Percentiles rank a stretch among this genome's conserved stretches.
Evolutionary conservation across 2,888 invertebrate species (phyloP).

Genomic region (Ophion ellenae): DNA sequence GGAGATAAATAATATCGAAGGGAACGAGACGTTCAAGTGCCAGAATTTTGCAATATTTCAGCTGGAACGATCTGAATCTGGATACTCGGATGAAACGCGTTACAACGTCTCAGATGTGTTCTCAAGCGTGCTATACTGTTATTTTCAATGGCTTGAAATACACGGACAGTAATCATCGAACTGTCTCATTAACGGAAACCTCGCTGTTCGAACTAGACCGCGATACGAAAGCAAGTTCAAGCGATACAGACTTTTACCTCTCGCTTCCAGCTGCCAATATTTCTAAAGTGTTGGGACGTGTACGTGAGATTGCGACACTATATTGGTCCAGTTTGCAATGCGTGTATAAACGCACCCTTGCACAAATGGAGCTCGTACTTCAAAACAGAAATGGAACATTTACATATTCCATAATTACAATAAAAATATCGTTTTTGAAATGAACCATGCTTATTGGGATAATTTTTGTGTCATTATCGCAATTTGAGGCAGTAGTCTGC

Average conservation of each 20-base stretch:
- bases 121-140: slow-evolving; percentile 74
- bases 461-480: no score
- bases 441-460: no score
- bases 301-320: background rate
- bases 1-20: background rate
- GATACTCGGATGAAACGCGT: background rate
- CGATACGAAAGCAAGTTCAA: slow-evolving; percentile 71
- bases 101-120: slow-evolving; percentile 73
- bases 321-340: background rate
- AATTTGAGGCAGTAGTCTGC: no score
- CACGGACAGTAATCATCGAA: slow-evolving; percentile 49
- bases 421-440: no score
- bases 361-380: no score
- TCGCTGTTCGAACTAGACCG: slow-evolving; percentile 58
- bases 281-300: background rate
- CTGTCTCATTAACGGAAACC: slow-evolving; percentile 54
- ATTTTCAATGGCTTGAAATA: slow-evolving; percentile 67
- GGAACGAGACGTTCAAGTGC: background rate
- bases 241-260: slow-evolving; percentile 71
- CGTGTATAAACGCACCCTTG: no score
- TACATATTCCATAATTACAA: no score
- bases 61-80: background rate
- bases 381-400: no score
- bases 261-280: slow-evolving; percentile 31
- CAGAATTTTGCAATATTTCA: background rate